Evolutionary conservation across 2,113 vertebrate species (phyloP).

Genomic region (Agelaius tricolor): DNA sequence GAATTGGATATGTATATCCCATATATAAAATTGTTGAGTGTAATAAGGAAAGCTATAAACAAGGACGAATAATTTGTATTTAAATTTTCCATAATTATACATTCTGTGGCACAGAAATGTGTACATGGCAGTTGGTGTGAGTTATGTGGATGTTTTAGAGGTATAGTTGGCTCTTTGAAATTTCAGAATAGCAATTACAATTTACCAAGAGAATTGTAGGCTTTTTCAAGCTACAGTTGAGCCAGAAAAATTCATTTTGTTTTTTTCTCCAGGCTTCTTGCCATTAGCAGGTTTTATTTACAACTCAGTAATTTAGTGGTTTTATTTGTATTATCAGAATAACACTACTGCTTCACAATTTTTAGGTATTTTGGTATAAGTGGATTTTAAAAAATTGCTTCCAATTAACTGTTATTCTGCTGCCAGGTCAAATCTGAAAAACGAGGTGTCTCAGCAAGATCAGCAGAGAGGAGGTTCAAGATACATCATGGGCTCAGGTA

Average conservation of each 20-base stretch:
- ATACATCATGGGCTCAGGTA: conserved; percentile 94
- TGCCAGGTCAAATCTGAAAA: conserved; percentile 82
- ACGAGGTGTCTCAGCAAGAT: conserved; percentile 72
- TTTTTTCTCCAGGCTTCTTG: neutral
- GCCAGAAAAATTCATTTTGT: neutral
- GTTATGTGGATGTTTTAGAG: neutral
- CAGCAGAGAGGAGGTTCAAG: conserved; percentile 83
- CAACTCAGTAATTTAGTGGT: neutral
- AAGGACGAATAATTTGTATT: neutral
- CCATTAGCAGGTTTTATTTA: neutral
- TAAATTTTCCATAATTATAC: neutral
- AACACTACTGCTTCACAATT: neutral
- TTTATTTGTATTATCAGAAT: neutral
- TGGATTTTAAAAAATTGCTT: neutral
- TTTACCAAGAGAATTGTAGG: neutral
- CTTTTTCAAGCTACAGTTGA: neutral
- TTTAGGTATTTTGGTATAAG: neutral
- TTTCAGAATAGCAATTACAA: neutral
- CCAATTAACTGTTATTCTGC: neutral
- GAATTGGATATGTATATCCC: neutral
- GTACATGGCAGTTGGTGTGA: neutral
- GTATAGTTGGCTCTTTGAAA: neutral
- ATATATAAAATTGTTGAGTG: neutral
- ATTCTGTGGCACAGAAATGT: neutral
- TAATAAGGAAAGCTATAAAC: neutral